These are phyloP conservation scores for Passer domesticus DNA, from an alignment of 2,113 vertebrate species.

Conservation along the genomic window DNA sequence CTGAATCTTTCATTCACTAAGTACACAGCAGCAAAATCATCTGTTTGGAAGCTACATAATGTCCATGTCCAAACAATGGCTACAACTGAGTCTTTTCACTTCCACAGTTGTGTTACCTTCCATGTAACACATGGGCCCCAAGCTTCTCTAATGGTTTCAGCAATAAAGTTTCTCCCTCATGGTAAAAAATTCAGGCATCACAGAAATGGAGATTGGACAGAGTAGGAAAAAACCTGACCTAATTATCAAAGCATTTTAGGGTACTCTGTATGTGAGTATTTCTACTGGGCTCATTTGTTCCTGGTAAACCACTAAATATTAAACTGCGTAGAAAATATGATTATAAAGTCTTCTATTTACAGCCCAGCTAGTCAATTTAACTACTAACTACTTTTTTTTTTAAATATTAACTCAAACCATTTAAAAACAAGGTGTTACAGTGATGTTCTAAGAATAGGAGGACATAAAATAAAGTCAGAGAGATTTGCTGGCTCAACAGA, in stretches of 20 bases:
- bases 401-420: background rate
- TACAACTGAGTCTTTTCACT: background rate
- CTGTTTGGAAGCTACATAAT: background rate
- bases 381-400: background rate
- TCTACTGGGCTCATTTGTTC: background rate
- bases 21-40: background rate
- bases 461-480: background rate
- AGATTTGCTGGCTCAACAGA: background rate
- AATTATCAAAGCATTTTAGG: background rate
- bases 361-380: background rate
- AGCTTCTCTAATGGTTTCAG: background rate
- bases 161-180: background rate
- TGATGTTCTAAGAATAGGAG: background rate
- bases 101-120: background rate
- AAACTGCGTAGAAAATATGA: background rate
- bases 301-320: background rate
- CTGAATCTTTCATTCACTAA: background rate
- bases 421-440: background rate
- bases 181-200: background rate
- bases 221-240: background rate
- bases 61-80: background rate
- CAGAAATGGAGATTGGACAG: background rate
- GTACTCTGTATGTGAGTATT: background rate
- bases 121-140: accelerated
- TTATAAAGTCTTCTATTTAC: background rate